phyloP scores from a whole-genome alignment of 1,140 invertebrate genomes.

The Drosophila hydei region DNA sequence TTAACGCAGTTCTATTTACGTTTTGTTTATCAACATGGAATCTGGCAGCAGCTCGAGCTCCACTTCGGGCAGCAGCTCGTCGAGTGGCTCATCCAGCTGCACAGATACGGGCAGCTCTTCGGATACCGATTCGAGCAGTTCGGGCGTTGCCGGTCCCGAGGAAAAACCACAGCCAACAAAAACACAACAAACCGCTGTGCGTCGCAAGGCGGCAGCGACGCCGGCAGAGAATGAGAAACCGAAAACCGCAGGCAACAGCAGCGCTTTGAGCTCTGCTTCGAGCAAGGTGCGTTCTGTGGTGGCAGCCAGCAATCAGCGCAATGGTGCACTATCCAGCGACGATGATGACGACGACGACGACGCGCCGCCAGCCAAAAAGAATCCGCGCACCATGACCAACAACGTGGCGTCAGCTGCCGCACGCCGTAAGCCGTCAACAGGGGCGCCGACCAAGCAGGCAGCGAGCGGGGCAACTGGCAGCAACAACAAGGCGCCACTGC shows the following conservation, averaged over 20 bases:
- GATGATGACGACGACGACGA: conserved; percentile 55
- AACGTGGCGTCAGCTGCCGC: conserved; percentile 28
- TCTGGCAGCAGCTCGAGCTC: conserved; percentile 87
- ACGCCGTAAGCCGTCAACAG: conserved; percentile 17
- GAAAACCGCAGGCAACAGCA: conserved; percentile 22
- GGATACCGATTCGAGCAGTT: conserved; percentile 89
- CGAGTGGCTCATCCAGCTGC: conserved; percentile 84
- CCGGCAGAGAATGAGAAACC: conserved; percentile 45
- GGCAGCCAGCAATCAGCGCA: conserved; percentile 59
- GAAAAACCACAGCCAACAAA: conserved; percentile 54
- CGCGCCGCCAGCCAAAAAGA: conserved; percentile 80
- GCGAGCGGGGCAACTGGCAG: conserved; percentile 76
- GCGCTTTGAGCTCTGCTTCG: conserved; percentile 14
- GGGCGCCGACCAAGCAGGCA: conserved; percentile 42
- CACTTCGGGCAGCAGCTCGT: conserved; percentile 86
- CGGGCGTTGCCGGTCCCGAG: conserved; percentile 71
- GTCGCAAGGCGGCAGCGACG: conserved; percentile 31
- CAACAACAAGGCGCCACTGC: conserved; percentile 25
- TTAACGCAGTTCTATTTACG: neutral
- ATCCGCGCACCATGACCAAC: conserved; percentile 42
- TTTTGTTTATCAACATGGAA: conserved; percentile 69
- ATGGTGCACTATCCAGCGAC: conserved; percentile 62
- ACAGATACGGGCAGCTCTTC: conserved; percentile 85
- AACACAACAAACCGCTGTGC: conserved; percentile 19
- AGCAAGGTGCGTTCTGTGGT: conserved; percentile 43